These are phyloP conservation scores for Autographa pulchrina DNA, from an alignment of 2,888 invertebrate genomes.

Conservation along the genomic window DNA sequence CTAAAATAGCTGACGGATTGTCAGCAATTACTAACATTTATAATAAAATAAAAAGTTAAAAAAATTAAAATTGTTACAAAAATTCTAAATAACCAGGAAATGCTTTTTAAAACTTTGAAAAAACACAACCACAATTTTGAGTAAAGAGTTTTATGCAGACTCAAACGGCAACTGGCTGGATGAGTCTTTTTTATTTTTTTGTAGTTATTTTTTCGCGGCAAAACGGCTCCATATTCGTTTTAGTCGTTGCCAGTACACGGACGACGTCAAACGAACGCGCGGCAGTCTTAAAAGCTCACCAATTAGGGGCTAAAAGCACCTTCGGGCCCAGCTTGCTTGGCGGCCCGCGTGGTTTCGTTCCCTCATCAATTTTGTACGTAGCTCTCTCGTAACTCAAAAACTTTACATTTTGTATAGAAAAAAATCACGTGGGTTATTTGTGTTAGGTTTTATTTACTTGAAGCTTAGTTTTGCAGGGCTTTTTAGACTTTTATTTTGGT, in stretches of 20 bases:
- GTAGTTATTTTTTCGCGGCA: constrained; percentile 64
- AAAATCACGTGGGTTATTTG: constrained; percentile 52
- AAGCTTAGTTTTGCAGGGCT: constrained; percentile 19
- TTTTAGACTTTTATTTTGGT: background rate
- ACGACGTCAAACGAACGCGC: constrained; percentile 85
- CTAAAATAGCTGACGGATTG: background rate
- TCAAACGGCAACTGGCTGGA: constrained; percentile 55
- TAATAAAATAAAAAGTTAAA: background rate
- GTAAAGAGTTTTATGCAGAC: constrained; percentile 58
- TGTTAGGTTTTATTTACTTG: constrained; percentile 41
- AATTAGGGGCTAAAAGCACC: constrained; percentile 90
- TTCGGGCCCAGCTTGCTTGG: constrained; percentile 81
- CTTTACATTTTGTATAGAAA: constrained; percentile 67
- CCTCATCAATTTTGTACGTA: constrained; percentile 88
- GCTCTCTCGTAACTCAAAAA: constrained; percentile 81
- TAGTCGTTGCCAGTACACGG: constrained; percentile 69
- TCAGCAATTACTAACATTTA: background rate
- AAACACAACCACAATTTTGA: constrained; percentile 38
- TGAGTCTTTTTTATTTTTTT: constrained; percentile 57
- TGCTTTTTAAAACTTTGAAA: constrained; percentile 18
- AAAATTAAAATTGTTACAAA: background rate
- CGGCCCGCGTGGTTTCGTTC: constrained; percentile 80
- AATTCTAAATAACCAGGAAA: constrained; percentile 6
- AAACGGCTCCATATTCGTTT: constrained; percentile 67
- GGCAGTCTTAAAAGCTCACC: constrained; percentile 89